Conservation (phyloP, 2,113 vertebrate species). For the Eurypyga helias region DNA sequence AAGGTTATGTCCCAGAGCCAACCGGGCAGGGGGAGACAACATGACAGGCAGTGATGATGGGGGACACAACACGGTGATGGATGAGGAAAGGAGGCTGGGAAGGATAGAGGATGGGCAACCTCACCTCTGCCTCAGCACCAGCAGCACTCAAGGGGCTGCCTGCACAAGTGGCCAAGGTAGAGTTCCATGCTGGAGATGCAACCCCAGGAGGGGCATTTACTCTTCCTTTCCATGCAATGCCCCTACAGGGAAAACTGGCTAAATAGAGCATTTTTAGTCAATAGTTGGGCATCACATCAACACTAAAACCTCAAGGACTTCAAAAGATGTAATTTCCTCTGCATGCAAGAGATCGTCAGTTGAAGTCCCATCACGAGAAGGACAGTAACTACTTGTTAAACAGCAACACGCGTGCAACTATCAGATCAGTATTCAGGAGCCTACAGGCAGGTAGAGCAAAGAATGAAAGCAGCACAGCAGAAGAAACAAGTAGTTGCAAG, state of each 20-base stretch:
- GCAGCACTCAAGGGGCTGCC: not conserved
- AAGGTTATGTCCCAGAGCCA: not conserved
- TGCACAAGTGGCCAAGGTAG: not conserved
- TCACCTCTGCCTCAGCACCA: not conserved
- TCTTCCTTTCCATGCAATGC: not conserved
- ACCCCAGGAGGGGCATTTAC: not conserved
- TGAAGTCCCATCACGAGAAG: not conserved
- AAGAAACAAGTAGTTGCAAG: not conserved
- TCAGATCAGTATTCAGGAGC: not conserved
- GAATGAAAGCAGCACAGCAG: not conserved
- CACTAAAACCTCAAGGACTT: not conserved
- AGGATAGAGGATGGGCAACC: not conserved
- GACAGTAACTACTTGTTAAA: not conserved
- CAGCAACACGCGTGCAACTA: not conserved
- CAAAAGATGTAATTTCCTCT: not conserved
- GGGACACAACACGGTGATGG: accelerated
- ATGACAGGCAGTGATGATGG: accelerated
- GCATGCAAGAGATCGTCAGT: not conserved
- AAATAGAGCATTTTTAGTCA: not conserved
- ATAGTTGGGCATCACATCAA: not conserved
- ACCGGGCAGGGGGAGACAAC: not conserved
- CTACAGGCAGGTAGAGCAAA: not conserved
- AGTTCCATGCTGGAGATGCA: not conserved
- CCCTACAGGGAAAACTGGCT: not conserved
- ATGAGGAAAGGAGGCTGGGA: not conserved